Conservation (phyloP, 2,888 invertebrate genomes). For the Tetramorium bicarinatum region DNA sequence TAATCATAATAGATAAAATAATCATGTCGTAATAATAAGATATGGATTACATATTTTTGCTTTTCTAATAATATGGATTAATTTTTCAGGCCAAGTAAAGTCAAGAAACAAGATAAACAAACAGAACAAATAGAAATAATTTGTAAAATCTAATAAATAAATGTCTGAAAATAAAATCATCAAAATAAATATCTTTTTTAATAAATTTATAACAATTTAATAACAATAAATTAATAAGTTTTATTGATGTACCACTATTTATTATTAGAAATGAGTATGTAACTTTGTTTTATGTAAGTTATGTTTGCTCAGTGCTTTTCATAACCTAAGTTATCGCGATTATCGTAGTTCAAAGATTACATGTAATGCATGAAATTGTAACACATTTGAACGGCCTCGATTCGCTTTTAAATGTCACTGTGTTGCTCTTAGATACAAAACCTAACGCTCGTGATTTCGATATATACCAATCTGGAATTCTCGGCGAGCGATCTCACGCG, state of each 20-base stretch:
- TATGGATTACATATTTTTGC: background rate
- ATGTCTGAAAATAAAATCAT: background rate
- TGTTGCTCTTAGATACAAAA: background rate
- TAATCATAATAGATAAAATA: background rate
- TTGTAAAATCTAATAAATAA: background rate
- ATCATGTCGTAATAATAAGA: background rate
- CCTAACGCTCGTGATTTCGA: background rate
- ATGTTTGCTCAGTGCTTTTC: background rate
- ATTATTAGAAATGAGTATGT: background rate
- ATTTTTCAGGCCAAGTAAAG: background rate
- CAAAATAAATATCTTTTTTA: background rate
- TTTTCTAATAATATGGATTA: background rate
- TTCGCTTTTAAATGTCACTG: background rate
- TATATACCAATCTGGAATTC: background rate
- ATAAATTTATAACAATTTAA: background rate
- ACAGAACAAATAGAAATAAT: background rate
- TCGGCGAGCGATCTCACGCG: slow-evolving; percentile 32
- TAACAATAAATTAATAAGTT: too few species aligned
- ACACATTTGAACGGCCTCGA: background rate
- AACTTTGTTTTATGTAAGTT: background rate
- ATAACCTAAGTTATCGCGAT: background rate
- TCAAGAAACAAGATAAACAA: background rate
- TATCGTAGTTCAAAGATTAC: background rate
- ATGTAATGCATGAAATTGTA: background rate
- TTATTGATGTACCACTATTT: background rate